phyloP scores from a whole-genome alignment of 2,797 vertebrate genomes.

The Eidolon dupreanum region DNA sequence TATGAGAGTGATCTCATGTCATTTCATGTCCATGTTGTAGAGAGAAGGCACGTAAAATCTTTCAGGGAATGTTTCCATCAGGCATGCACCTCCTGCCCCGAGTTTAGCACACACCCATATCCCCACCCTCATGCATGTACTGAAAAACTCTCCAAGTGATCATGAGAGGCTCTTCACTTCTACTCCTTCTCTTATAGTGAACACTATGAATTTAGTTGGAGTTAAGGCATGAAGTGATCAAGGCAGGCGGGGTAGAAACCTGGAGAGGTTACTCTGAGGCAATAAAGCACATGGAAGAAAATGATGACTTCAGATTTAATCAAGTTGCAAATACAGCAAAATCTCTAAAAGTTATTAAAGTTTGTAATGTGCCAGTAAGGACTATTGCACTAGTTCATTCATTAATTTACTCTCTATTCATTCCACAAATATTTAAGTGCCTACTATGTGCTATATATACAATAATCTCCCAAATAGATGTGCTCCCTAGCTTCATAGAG shows the following conservation, averaged over 20 bases:
- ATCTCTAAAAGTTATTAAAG: not conserved
- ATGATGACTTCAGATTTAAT: not conserved
- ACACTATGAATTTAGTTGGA: not conserved
- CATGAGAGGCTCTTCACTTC: not conserved
- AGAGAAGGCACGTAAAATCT: not conserved
- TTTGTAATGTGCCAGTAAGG: not conserved
- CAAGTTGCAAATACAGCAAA: not conserved
- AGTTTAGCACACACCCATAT: not conserved
- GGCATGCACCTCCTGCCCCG: not conserved
- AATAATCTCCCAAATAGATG: not conserved
- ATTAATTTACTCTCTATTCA: not conserved
- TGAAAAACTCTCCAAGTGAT: not conserved
- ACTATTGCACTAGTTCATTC: not conserved
- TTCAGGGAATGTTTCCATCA: not conserved
- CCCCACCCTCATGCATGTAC: not conserved
- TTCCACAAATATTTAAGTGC: not conserved
- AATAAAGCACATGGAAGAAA: not conserved
- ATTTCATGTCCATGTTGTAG: not conserved
- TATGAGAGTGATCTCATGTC: not conserved
- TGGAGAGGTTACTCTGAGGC: not conserved
- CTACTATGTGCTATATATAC: not conserved
- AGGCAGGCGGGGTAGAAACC: not conserved
- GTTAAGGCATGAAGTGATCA: not conserved
- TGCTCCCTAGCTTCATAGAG: not conserved
- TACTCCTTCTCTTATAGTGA: not conserved